Base-by-base conservation (phyloP, 1,140 invertebrate species). In the Holcopasites calliopsidis region DNA sequence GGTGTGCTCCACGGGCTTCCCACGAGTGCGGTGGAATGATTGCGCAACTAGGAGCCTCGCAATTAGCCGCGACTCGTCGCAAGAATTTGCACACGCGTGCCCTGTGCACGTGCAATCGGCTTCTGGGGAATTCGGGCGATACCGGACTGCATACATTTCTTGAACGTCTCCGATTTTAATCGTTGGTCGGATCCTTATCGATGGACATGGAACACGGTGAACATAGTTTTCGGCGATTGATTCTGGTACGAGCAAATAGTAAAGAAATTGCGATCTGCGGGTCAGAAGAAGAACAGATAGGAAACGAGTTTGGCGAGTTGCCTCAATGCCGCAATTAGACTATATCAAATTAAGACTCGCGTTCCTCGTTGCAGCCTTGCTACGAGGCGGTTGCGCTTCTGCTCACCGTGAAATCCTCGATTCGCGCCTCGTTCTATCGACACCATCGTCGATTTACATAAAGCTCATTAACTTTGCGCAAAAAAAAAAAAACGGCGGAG, bases 311-410 rank as follows among this genome's bases (percentile, higher is more conserved):
- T 50, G 33, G 13, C 44, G 13, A 28, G 33, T 38, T 38, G 18
- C 38, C 28, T 18, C 0, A 10, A 11, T 31, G 38, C 23, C 7
- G 23, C 21, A 72, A 72, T 72, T 52, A 52, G 70, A 72, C 42
- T 72, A 72, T 64, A 42, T 72, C 70, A 72, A 72, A 64, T 72
- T 72, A 72, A 62, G 35, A 57, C 26, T 8, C 21, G n/a, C 16
- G 62, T 66, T 50, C 42, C 31, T 64, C 49, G 21, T 44, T 16
- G 26, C 18, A 28, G 28, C 31, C 28, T 62, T 72, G 47, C 69
- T 35, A 42, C 18, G 68, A 42, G 33, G 44, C 23, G 28, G 40
- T 40, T 31, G 5, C 26, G 49, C 38, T 44, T 54, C 7, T 57
- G 42, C n/a, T 33, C 47, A 52, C 0, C 52, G 16, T 18, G 38